These are phyloP conservation scores for Chaunax sp. DNA, from an alignment of 2,797 vertebrate species.

Conservation along the genomic window DNA sequence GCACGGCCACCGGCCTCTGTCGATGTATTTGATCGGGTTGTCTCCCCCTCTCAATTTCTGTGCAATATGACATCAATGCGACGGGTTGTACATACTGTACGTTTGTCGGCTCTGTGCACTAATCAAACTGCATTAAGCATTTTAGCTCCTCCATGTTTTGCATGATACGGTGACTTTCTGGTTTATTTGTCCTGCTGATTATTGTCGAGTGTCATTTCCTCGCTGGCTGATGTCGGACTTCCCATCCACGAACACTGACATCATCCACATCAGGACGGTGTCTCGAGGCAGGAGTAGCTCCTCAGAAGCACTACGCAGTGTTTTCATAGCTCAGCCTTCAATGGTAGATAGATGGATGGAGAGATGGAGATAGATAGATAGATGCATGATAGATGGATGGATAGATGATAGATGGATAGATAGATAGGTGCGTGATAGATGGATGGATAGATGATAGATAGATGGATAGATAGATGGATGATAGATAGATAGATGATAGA, in stretches of 20 bases:
- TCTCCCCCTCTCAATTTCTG: too few species aligned
- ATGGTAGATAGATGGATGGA: not conserved
- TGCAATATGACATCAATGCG: conserved; percentile 22
- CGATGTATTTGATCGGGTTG: too few species aligned
- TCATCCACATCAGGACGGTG: conserved; percentile 54
- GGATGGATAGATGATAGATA: too few species aligned
- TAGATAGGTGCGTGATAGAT: too few species aligned
- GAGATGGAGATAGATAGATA: not conserved
- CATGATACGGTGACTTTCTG: too few species aligned
- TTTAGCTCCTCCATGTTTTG: too few species aligned
- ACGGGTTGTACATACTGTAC: not conserved
- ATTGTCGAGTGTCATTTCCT: not conserved
- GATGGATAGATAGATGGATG: too few species aligned
- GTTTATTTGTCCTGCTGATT: too few species aligned
- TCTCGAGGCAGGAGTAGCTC: conserved; percentile 34
- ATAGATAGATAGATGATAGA: too few species aligned
- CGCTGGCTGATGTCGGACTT: conserved; percentile 27
- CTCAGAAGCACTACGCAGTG: conserved; percentile 26
- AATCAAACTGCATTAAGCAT: not conserved
- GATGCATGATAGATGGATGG: not conserved
- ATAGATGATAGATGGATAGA: not conserved
- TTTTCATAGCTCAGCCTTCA: conserved; percentile 42
- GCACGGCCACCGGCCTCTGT: too few species aligned
- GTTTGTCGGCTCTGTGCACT: not conserved
- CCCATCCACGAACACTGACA: conserved; percentile 63